Percentiles rank a stretch among this genome's conserved stretches.
phyloP scores from a whole-genome alignment of 2,113 vertebrate species.

The Brachionichthys hirsutus region DNA sequence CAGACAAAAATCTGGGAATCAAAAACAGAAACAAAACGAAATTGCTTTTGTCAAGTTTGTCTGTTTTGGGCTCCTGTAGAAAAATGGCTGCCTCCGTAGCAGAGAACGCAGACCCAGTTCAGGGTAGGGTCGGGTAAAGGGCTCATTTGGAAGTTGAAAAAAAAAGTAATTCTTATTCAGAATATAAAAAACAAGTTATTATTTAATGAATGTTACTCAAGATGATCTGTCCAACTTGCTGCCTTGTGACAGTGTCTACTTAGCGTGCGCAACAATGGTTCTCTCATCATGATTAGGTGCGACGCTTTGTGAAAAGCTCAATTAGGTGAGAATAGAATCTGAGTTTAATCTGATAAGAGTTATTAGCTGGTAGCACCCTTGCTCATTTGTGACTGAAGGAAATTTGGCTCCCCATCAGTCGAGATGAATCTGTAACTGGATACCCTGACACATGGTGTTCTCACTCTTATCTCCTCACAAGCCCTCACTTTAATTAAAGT shows the following conservation, averaged over 20 bases:
- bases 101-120: too few relatives aligned
- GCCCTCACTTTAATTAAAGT: slow-evolving; percentile 70
- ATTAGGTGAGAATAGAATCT: neutral
- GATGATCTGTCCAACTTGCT: neutral
- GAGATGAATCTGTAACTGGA: slow-evolving; percentile 59
- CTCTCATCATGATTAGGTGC: neutral
- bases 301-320: neutral
- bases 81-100: too few relatives aligned
- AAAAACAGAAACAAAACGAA: too few relatives aligned
- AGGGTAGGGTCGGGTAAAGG: too few relatives aligned
- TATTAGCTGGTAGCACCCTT: slow-evolving; percentile 11
- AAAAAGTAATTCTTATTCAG: too few relatives aligned
- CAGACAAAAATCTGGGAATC: too few relatives aligned
- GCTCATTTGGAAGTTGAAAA: too few relatives aligned
- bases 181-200: too few relatives aligned
- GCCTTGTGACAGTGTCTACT: neutral
- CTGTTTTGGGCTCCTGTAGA: too few relatives aligned
- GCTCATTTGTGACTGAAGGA: slow-evolving; percentile 38
- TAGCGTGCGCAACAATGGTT: slow-evolving; percentile 3
- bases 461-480: slow-evolving; percentile 48
- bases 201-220: too few relatives aligned
- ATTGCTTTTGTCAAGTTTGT: too few relatives aligned
- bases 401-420: slow-evolving; percentile 26
- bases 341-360: slow-evolving; percentile 20
- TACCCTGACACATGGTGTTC: slow-evolving; percentile 45